Evolutionary conservation across 2,797 vertebrate species (phyloP).

Genomic region (Siniperca undulata): DNA sequence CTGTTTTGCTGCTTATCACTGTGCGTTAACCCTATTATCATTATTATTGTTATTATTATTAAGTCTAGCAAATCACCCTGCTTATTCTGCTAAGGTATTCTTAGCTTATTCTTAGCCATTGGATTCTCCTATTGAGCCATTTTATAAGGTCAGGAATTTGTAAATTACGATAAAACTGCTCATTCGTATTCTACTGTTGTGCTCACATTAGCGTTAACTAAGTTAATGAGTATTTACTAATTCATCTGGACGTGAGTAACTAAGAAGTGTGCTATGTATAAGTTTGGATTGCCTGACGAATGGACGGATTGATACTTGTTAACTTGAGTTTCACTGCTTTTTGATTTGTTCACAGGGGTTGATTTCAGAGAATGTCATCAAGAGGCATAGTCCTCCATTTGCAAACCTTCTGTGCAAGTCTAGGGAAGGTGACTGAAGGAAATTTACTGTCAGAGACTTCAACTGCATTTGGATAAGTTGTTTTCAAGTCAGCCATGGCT

Average conservation of each 20-base stretch:
- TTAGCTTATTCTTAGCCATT: background rate
- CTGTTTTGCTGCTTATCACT: background rate
- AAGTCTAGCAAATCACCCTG: background rate
- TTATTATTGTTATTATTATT: background rate
- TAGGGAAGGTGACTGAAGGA: background rate
- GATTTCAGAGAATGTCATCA: slow-evolving; percentile 49
- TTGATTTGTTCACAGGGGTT: slow-evolving; percentile 67
- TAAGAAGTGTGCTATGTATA: background rate
- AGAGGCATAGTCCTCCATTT: slow-evolving; percentile 48
- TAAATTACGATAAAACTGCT: background rate
- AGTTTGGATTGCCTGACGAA: background rate
- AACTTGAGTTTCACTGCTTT: slow-evolving; percentile 12
- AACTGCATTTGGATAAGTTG: background rate
- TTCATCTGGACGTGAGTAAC: background rate
- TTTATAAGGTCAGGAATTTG: background rate
- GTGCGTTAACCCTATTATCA: background rate
- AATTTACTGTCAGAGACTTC: background rate
- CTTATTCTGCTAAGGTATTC: too few species aligned
- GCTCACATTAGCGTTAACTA: background rate
- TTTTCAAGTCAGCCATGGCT: slow-evolving; percentile 65
- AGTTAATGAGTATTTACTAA: background rate
- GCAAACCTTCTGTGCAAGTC: background rate
- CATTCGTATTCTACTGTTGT: too few species aligned
- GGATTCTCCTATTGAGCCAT: too few species aligned
- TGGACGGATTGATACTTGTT: background rate